Base-by-base conservation (phyloP, 2,888 invertebrate species). In the Campoletis raptor region DNA sequence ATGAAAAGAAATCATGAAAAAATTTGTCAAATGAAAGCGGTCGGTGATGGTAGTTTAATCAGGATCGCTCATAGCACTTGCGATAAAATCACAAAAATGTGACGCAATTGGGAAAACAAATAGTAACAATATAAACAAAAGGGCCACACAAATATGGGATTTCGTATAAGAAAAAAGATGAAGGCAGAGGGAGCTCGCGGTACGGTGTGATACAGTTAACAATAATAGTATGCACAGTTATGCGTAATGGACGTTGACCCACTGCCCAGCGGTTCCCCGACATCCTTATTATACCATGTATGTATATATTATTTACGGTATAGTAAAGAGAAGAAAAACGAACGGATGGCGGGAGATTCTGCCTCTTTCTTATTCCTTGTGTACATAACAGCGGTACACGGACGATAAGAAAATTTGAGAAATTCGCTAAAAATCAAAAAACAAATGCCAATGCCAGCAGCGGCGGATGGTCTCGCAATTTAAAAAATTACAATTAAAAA, bases 211-310 rank as follows among this genome's bases (percentile, higher is more conserved):
- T 86, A 88, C 88, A 86, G 86, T 86, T 86, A 88, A 86, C 81
- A 83, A 88, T 88, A 88, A 86, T 87, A 87, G 83, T 81, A 86
- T 85, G 74, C 88, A 88, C 88, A 88, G 86, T 88, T 88, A 87
- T 76, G 83, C 70, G 85, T 86, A 88, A 88, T 88, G 86, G 86
- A 85, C 83, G 86, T 82, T 87, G 88, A 88, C 88, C 88, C 88
- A 88, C 85, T 88, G 83, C 72, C 80, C 72, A 73, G 76, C 81
- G 48, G 73, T 64, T 73, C 77, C 73, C 82, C 73, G 37, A 48
- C 77, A 12, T 66, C 54, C 66, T 77, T 54, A 54, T 81, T 78
- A 80, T 70, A 83, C 83, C 52, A 18, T 54, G 52, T 57, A 76
- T 54, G 24, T 80, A 69, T 79, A 79, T 42, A 57, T 42, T 45